Conservation (phyloP, 2,888 invertebrate genomes). For the Nomada fucata region DNA sequence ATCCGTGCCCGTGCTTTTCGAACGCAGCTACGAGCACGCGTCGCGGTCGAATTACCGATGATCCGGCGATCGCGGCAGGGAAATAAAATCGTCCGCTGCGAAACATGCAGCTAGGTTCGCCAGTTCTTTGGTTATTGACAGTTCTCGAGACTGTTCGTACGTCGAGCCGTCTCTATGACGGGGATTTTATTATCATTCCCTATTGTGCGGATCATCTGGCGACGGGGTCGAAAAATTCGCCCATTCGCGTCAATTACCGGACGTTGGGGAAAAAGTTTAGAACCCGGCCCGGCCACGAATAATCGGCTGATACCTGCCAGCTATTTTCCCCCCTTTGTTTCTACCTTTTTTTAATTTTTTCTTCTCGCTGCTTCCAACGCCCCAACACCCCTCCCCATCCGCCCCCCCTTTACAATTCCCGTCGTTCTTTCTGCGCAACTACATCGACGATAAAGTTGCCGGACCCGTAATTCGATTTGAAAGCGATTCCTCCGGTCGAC, state of each 20-base stretch:
- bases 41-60: not conserved
- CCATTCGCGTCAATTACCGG: slow-evolving; percentile 46
- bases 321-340: slow-evolving; percentile 18
- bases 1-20: slow-evolving; percentile 42
- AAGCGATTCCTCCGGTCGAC: slow-evolving; percentile 35
- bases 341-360: not conserved
- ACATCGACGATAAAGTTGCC: slow-evolving; percentile 22
- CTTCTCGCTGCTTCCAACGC: not conserved
- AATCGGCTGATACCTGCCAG: slow-evolving; percentile 39
- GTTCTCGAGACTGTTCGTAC: slow-evolving; percentile 17
- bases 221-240: slow-evolving; percentile 37
- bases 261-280: slow-evolving; percentile 21
- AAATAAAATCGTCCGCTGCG: slow-evolving; percentile 29
- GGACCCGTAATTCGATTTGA: slow-evolving; percentile 47
- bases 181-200: not conserved
- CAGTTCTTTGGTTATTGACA: slow-evolving; percentile 34
- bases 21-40: slow-evolving; percentile 10
- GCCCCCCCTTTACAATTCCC: not conserved
- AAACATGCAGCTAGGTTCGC: slow-evolving; percentile 10
- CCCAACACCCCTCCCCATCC: not conserved
- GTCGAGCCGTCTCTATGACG: not conserved
- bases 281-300: slow-evolving; percentile 5
- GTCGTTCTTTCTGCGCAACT: slow-evolving; percentile 1
- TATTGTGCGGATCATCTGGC: slow-evolving; percentile 34
- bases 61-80: not conserved